Evolutionary conservation across 2,888 invertebrate genomes (phyloP), one percentile per base, ranked within the genome.

Genomic region (Geotrupes spiniger): DNA sequence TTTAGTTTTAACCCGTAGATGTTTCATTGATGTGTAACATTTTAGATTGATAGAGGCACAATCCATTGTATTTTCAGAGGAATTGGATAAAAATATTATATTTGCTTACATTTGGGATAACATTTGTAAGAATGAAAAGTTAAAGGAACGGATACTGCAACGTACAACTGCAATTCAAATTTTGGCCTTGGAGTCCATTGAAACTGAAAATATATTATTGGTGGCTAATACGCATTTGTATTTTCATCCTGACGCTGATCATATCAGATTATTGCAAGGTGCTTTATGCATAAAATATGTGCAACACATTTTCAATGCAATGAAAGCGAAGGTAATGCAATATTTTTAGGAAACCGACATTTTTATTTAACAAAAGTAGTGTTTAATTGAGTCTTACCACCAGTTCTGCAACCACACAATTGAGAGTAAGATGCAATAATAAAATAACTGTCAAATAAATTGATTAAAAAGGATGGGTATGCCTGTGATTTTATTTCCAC

Each of bases 221-320:
- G 65, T 73, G 6, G 93, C 85, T 11, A 96, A 94, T 65, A 94
- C 92, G 2, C 97, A 98, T 76, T 78, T 97, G 37, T 97, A 93
- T 74, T 97, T 93, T 65, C 91, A 92, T 69, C 94, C 95, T 0
- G 84, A 89, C 71, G 89, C 95, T 2, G 91, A 93, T 73, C 92
- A 94, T 64, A 87, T 97, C 58, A 78, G 97, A 54, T 74, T 95
- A 2, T 68, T 95, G 14, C 97, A 97, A 77, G 85, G 85, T 21
- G 87, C 85, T 21, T 80, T 87, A 53, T 78, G 82, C 15, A 78
- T 93, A 54, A 75, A 80, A 31, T 89, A 87, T 74, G 65, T 94
- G 15, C 78, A 84, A 59, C 70, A 82, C 62, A 58, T 86, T 17
- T 74, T 78, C 10, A 70, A 72, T 17, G 62, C 70, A 43, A 56